Evolutionary conservation across 2,797 vertebrate species (phyloP).

Genomic region (Lagorchestes hirsutus): DNA sequence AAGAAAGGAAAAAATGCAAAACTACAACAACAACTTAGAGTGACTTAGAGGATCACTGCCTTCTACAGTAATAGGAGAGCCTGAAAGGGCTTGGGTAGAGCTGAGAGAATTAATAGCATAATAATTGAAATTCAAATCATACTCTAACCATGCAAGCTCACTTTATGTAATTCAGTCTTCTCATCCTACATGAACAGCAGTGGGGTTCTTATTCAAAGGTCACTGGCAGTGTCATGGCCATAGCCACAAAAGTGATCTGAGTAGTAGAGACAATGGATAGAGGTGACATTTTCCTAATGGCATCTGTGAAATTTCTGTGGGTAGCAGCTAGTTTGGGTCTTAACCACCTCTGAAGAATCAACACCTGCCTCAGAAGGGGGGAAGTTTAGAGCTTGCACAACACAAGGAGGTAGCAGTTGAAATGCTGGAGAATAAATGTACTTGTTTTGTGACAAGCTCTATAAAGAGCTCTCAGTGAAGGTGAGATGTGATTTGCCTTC

Average conservation of each 20-base stretch:
- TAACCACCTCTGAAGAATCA: background rate
- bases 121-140: background rate
- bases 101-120: background rate
- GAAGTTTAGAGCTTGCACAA: background rate
- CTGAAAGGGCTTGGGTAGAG: background rate
- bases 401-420: background rate
- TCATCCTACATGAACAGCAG: background rate
- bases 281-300: background rate
- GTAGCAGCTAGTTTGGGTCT: background rate
- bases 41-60: background rate
- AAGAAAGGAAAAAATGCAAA: background rate
- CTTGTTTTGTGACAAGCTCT: background rate
- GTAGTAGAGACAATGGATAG: background rate
- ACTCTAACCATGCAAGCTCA: background rate
- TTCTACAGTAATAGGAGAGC: background rate
- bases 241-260: background rate
- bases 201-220: background rate
- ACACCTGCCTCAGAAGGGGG: background rate
- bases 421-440: background rate
- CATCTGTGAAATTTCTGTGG: background rate
- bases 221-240: too few species aligned
- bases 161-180: background rate
- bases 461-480: background rate
- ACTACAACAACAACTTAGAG: background rate
- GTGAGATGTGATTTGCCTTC: background rate